Conservation (phyloP, 2,797 vertebrate genomes). For the Malurus leucopterus region DNA sequence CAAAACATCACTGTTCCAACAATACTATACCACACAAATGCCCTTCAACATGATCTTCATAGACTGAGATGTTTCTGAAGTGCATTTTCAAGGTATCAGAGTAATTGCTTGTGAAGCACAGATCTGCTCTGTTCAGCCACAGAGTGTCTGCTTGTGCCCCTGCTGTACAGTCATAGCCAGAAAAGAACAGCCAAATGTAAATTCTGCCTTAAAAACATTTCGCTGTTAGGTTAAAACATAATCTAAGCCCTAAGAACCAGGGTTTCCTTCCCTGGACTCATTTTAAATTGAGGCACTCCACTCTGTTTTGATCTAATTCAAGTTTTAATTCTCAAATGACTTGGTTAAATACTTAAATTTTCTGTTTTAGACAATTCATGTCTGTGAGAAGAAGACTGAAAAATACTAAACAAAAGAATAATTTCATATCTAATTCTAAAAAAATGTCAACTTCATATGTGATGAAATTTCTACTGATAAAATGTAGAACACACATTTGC, state of each 20-base stretch:
- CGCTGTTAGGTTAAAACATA: background rate
- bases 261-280: background rate
- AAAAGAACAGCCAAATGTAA: background rate
- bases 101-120: background rate
- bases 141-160: background rate
- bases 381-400: background rate
- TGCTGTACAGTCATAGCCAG: background rate
- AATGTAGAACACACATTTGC: background rate
- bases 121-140: background rate
- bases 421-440: background rate
- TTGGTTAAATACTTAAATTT: background rate
- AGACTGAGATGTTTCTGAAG: background rate
- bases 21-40: background rate
- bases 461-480: background rate
- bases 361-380: background rate
- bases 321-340: background rate
- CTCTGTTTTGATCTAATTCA: background rate
- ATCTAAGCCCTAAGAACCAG: background rate
- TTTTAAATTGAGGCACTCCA: background rate
- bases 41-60: background rate
- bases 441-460: background rate
- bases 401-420: background rate
- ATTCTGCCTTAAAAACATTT: background rate
- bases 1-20: background rate
- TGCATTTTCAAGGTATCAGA: background rate